Base-by-base conservation (phyloP, 2,888 invertebrate genomes). In the Venusia cambrica region DNA sequence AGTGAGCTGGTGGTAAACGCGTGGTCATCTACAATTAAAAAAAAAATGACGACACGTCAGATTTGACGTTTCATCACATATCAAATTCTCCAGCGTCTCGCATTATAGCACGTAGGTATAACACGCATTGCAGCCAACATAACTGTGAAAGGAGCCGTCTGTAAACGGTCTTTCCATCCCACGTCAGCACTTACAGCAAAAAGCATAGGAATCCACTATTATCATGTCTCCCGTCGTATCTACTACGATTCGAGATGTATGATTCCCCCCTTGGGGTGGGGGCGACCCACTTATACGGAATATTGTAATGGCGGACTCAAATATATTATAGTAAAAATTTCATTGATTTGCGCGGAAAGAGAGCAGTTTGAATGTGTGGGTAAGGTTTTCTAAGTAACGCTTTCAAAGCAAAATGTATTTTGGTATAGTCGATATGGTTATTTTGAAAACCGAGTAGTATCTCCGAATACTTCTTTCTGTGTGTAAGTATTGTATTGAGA, bases 211-310 rank as follows among this genome's bases (percentile, higher is more conserved):
- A 58, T 61, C 58, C 58, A 60, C 62, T 66, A 67, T 67, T 63
- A 69, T 63, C 62, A 53, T 55, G 54, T 57, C 51, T 40, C 16
- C 18, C 12, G 45, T 56, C 48, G 54, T 56, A n/a, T n/a, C n/a
- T n/a, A 48, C 56, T 50, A 45, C 50, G 64, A 58, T 69, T 73
- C 70, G 74, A 67, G 75, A 76, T 64, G 70, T 68, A 62, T 66
- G 62, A 58, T 54, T 49, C 45, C 38, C 21, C 44, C 36, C 32
- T 32, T 6, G 51, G 49, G 47, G 47, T 39, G 57, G 57, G 49
- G 29, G 55, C 57, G 76, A 73, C 77, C 78, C 64, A 77, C 67
- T 73, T 76, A 62, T 67, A 53, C 68, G 42, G 48, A 61, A 66
- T 73, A 63, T 62, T 68, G 64, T 62, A 64, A 68, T 62, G 64